These are phyloP conservation scores for Hylyphantes graminicola DNA, from an alignment of 1,140 invertebrate genomes.

Conservation along the genomic window DNA sequence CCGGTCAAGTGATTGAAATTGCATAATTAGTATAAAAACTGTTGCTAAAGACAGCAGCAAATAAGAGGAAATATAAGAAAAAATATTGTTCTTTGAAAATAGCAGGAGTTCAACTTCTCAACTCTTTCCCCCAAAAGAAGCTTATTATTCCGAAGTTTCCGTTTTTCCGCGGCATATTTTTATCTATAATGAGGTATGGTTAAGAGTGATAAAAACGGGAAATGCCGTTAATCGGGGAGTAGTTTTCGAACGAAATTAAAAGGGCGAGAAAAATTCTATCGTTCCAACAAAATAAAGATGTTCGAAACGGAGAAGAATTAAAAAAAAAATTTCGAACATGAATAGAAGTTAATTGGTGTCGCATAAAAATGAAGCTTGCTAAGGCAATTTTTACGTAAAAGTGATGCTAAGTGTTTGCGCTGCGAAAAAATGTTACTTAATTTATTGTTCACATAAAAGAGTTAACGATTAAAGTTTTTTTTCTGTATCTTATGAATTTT, in stretches of 20 bases:
- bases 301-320: constrained; percentile 10
- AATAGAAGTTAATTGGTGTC: constrained; percentile 41
- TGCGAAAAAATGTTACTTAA: background rate
- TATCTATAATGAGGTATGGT: constrained; percentile 37
- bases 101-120: background rate
- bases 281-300: constrained; percentile 1
- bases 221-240: constrained; percentile 18
- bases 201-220: constrained; percentile 50
- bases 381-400: background rate
- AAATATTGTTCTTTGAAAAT: background rate
- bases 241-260: background rate
- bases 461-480: background rate
- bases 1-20: too few relatives aligned
- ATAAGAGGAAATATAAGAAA: too few relatives aligned
- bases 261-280: constrained; percentile 4
- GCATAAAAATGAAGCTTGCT: constrained; percentile 15
- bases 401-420: background rate
- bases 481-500: background rate
- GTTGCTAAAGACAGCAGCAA: background rate
- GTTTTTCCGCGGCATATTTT: constrained; percentile 39
- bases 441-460: constrained; percentile 29
- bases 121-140: background rate
- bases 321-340: constrained; percentile 5
- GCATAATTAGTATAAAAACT: background rate
- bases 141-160: constrained; percentile 11